These are phyloP conservation scores for Nansenia antarctica DNA, from an alignment of 2,113 vertebrate species.

Conservation along the genomic window DNA sequence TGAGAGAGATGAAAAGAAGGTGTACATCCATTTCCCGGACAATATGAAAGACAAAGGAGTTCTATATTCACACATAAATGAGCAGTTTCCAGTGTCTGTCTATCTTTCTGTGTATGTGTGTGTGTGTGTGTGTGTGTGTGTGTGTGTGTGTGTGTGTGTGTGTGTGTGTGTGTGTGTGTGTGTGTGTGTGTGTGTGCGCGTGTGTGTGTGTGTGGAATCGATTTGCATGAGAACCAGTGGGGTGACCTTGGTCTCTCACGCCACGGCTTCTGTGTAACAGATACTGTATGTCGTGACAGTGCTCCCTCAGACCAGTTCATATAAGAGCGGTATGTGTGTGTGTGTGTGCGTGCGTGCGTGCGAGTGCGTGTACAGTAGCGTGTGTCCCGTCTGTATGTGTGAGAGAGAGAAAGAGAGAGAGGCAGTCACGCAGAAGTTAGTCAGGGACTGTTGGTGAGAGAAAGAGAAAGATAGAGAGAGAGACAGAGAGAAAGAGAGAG, in stretches of 20 bases:
- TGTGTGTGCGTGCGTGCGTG: slow-evolving; percentile 41
- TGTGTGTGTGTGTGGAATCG: slow-evolving; percentile 61
- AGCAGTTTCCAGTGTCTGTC: too few species aligned
- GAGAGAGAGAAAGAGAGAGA: slow-evolving; percentile 31
- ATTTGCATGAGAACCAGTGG: slow-evolving; percentile 78
- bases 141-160: not conserved
- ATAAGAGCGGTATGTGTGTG: slow-evolving; percentile 61
- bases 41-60: too few species aligned
- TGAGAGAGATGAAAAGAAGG: too few species aligned
- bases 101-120: not conserved
- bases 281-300: slow-evolving; percentile 83
- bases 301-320: slow-evolving; percentile 71
- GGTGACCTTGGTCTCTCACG: slow-evolving; percentile 75
- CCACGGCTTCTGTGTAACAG: slow-evolving; percentile 74
- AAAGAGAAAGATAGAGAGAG: slow-evolving; percentile 25
- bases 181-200: not conserved
- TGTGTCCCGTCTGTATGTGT: not conserved
- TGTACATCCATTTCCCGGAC: too few species aligned
- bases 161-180: slow-evolving; percentile 5
- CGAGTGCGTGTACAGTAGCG: slow-evolving; percentile 59
- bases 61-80: too few species aligned
- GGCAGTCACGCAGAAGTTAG: too few species aligned
- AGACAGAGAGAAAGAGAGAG: slow-evolving; percentile 1
- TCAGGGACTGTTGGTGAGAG: too few species aligned
- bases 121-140: not conserved